A percentile compares a stretch with the other conserved stretches of the same genome.
Conservation (phyloP, 2,113 vertebrate genomes). For the Protobothrops mucrosquamatus region DNA sequence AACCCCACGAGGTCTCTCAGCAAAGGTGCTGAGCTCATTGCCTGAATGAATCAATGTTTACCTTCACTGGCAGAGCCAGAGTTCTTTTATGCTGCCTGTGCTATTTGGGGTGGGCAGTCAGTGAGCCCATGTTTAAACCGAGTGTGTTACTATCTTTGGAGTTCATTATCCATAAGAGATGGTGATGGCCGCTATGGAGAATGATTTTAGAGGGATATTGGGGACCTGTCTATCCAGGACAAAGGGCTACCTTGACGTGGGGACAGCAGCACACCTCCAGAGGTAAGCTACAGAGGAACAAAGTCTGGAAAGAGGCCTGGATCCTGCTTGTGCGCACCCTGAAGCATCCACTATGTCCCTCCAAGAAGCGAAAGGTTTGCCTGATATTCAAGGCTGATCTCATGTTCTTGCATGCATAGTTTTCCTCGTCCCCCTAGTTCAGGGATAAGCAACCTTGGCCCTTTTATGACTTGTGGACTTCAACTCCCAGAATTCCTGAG, state of each 20-base stretch:
- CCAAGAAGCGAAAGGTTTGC: not conserved
- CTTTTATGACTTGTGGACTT: no score
- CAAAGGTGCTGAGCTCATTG: no score
- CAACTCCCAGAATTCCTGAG: no score
- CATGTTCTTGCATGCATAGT: not conserved
- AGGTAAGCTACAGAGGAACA: not conserved
- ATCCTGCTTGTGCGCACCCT: not conserved
- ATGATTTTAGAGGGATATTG: not conserved
- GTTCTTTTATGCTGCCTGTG: no score
- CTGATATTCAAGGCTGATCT: not conserved
- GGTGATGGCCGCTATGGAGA: not conserved
- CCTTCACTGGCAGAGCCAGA: no score
- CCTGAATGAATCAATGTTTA: no score
- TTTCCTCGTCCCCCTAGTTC: not conserved
- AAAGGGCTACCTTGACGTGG: not conserved
- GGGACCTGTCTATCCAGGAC: not conserved
- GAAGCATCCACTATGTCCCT: not conserved
- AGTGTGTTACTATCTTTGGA: not conserved
- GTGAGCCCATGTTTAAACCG: not conserved
- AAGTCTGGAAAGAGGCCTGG: not conserved
- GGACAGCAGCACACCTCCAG: not conserved
- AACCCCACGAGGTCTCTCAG: no score
- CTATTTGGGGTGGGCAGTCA: no score
- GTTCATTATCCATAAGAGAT: not conserved
- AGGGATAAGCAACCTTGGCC: no score